Conservation (phyloP, 2,113 vertebrate genomes). For the Scortum barcoo region DNA sequence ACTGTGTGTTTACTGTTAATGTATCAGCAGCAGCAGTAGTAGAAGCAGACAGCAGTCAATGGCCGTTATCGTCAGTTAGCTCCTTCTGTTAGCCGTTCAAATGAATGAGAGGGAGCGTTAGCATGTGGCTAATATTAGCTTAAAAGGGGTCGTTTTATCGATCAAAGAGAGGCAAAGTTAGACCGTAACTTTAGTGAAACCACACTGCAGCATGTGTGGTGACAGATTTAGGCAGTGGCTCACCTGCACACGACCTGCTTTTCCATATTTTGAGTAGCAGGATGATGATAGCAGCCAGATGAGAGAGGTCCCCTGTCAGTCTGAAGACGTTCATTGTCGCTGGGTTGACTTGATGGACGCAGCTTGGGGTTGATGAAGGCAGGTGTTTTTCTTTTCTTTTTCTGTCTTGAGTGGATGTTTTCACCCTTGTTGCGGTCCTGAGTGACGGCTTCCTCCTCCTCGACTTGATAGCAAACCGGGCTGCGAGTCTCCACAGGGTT, state of each 20-base stretch:
- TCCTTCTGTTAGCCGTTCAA: constrained; percentile 23
- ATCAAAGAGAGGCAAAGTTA: background rate
- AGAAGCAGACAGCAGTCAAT: too few species aligned
- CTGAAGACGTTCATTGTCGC: constrained; percentile 94
- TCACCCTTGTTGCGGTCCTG: too few species aligned
- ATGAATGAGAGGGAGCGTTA: constrained; percentile 71
- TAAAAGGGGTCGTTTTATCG: background rate
- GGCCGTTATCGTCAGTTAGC: background rate
- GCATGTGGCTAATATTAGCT: constrained; percentile 29
- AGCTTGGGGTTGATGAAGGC: background rate
- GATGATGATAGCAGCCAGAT: constrained; percentile 97
- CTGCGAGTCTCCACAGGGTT: constrained; percentile 25
- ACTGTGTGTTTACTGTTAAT: background rate
- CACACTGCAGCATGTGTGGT: fast-evolving
- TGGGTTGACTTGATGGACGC: background rate
- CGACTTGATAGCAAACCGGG: constrained; percentile 29
- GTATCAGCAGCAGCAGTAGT: background rate
- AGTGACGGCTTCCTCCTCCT: background rate
- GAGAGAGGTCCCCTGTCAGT: constrained; percentile 94
- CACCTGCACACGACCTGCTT: constrained; percentile 96
- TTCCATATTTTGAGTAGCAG: constrained; percentile 98
- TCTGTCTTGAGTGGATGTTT: background rate
- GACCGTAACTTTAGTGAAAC: background rate
- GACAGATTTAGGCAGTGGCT: constrained; percentile 25
- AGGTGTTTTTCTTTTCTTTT: background rate